Evolutionary conservation across 1,140 invertebrate species (phyloP).

Genomic region (Aethina tumida): DNA sequence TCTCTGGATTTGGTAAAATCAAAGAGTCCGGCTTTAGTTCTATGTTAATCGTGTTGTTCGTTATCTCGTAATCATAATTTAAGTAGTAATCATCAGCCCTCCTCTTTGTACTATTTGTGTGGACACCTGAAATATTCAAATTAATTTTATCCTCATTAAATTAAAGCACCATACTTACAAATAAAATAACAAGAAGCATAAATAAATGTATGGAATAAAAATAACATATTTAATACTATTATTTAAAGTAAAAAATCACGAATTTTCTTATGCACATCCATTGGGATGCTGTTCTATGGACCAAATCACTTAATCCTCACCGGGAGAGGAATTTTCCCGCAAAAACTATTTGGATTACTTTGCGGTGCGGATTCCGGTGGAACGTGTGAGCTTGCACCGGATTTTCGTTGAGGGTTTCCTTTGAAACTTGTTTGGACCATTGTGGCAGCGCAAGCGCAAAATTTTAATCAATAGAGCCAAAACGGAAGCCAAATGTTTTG

Average conservation of each 20-base stretch:
- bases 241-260: slow-evolving; percentile 6
- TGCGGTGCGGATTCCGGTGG: slow-evolving; percentile 9
- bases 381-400: slow-evolving; percentile 3
- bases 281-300: slow-evolving; percentile 18
- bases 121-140: background rate
- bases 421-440: slow-evolving; percentile 11
- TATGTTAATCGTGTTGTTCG: slow-evolving; percentile 18
- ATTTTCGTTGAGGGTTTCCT: background rate
- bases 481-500: slow-evolving; percentile 2
- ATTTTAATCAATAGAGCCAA: slow-evolving; percentile 25
- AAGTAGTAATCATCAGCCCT: slow-evolving; percentile 31
- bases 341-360: slow-evolving; percentile 6
- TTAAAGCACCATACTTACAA: slow-evolving; percentile 11
- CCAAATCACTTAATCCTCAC: too few species aligned
- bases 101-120: too few species aligned
- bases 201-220: slow-evolving; percentile 9
- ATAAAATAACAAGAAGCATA: slow-evolving; percentile 9
- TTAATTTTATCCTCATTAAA: background rate
- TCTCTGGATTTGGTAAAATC: slow-evolving; percentile 32
- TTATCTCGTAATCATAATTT: slow-evolving; percentile 30
- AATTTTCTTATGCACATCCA: slow-evolving; percentile 11
- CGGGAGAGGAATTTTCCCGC: background rate
- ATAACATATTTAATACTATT: slow-evolving; percentile 6
- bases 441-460: slow-evolving; percentile 14
- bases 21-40: slow-evolving; percentile 27